Evolutionary conservation across 2,797 vertebrate species (phyloP).

Genomic region (Helostoma temminkii): DNA sequence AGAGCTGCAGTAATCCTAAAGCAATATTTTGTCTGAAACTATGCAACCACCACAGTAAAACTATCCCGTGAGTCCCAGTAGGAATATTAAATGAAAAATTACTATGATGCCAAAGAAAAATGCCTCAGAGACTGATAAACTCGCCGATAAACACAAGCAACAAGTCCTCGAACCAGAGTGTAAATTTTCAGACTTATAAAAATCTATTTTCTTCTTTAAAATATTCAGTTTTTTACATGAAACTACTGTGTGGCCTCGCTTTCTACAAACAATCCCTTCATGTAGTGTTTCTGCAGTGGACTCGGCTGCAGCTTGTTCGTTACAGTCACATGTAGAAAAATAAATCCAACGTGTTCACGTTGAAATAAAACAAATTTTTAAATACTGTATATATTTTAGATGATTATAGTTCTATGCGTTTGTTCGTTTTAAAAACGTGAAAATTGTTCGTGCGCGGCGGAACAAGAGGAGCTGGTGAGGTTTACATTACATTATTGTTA

Average conservation of each 20-base stretch:
- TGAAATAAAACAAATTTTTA: not conserved
- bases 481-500: slow-evolving; percentile 38
- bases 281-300: not conserved
- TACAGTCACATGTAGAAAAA: not conserved
- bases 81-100: not conserved
- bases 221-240: not conserved
- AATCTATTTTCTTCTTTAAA: not conserved
- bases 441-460: slow-evolving; percentile 3
- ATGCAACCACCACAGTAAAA: slow-evolving; percentile 1
- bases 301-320: not conserved
- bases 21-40: slow-evolving; percentile 37
- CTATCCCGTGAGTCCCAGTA: not conserved
- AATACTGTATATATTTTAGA: not conserved
- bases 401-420: not conserved
- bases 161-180: not conserved
- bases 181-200: not conserved
- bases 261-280: not conserved
- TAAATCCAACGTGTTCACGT: not conserved
- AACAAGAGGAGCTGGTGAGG: slow-evolving; percentile 7
- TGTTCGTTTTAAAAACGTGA: not conserved
- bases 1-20: slow-evolving; percentile 40
- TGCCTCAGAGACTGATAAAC: not conserved
- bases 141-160: not conserved
- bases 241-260: rapidly evolving
- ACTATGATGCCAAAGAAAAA: not conserved